These are phyloP conservation scores for Odocoileus virginianus DNA, from an alignment of 2,113 vertebrate genomes.

Conservation along the genomic window DNA sequence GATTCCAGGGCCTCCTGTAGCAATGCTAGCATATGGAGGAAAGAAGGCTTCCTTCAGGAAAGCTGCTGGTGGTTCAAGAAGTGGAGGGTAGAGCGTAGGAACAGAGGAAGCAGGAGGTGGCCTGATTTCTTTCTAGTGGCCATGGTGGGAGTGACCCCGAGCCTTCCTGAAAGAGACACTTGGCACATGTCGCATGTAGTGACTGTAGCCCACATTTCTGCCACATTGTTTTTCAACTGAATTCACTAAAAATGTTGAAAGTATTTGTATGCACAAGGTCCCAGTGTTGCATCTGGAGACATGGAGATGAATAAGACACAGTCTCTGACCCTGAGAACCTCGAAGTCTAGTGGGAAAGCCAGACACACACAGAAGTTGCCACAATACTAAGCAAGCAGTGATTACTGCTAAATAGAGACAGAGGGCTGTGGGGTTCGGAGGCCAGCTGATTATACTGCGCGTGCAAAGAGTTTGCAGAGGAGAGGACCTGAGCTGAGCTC, in stretches of 20 bases:
- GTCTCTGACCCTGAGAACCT: constrained; percentile 20
- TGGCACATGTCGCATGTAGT: not conserved
- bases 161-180: not conserved
- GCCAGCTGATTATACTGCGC: not conserved
- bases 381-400: not conserved
- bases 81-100: not conserved
- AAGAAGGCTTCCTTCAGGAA: not conserved
- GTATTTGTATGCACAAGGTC: not conserved
- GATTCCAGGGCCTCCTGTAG: too few relatives aligned
- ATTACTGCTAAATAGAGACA: not conserved
- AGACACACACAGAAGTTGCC: not conserved
- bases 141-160: not conserved
- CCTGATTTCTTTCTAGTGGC: not conserved
- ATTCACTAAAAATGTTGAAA: not conserved
- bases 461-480: not conserved
- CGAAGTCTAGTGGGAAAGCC: not conserved
- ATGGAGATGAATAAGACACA: not conserved
- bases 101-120: not conserved
- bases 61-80: not conserved
- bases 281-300: constrained; percentile 3
- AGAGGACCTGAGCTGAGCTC: not conserved
- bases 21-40: not conserved
- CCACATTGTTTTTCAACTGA: not conserved
- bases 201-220: not conserved
- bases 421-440: not conserved